Percentiles rank a stretch among this genome's conserved stretches.
These are phyloP conservation scores for Psettodes erumei DNA, from an alignment of 2,113 vertebrate species.

Conservation along the genomic window DNA sequence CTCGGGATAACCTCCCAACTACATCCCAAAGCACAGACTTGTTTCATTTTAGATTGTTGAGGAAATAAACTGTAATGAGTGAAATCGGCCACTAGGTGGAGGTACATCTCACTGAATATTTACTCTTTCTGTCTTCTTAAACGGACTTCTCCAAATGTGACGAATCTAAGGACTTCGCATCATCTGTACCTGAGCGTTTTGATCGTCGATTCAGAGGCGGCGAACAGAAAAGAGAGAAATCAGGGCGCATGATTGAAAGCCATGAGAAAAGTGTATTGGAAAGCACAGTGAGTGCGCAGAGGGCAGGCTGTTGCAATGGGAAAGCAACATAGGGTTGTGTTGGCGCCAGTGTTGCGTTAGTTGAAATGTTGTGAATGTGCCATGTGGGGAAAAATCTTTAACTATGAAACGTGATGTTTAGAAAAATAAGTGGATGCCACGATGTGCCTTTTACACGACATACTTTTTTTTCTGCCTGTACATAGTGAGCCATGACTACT, in stretches of 20 bases:
- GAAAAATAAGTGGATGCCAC: constrained; percentile 6
- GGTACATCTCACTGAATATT: constrained; percentile 52
- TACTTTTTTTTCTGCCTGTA: constrained; percentile 41
- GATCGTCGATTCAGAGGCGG: not conserved
- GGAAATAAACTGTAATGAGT: constrained; percentile 40
- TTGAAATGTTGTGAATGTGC: constrained; percentile 13
- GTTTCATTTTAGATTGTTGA: not conserved
- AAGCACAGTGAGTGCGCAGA: not conserved
- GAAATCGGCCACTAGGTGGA: constrained; percentile 66
- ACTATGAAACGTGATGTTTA: constrained; percentile 44
- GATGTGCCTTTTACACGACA: constrained; percentile 35
- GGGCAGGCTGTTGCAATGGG: not conserved
- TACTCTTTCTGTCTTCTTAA: not conserved
- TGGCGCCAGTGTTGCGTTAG: not conserved
- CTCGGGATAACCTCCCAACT: not conserved
- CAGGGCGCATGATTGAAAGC: constrained; percentile 8
- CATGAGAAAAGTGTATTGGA: constrained; percentile 3
- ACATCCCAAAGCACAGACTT: constrained; percentile 9
- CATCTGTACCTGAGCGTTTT: not conserved
- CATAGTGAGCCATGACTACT: constrained; percentile 62
- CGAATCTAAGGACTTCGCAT: not conserved
- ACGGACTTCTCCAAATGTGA: not conserved
- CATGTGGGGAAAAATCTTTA: not conserved
- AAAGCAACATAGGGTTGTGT: constrained; percentile 13
- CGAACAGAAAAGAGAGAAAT: not conserved